These are phyloP conservation scores for Gryllus bimaculatus DNA, from an alignment of 1,140 invertebrate species.

Conservation along the genomic window DNA sequence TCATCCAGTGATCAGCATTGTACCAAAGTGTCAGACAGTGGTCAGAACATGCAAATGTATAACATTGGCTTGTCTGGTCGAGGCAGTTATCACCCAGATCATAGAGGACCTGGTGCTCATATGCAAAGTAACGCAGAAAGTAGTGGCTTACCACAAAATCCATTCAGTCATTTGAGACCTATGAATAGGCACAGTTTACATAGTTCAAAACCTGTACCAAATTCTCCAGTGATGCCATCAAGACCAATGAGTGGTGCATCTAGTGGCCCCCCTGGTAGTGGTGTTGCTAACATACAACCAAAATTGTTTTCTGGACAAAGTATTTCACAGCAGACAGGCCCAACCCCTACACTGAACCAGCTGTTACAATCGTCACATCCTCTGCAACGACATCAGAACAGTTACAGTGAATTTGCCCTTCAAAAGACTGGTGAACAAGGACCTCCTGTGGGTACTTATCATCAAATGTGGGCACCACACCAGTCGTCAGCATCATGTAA, in stretches of 20 bases:
- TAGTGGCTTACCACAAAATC: slow-evolving; percentile 22
- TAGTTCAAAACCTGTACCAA: slow-evolving; percentile 28
- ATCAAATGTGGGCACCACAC: slow-evolving; percentile 40
- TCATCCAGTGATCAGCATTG: slow-evolving; percentile 27
- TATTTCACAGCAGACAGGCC: slow-evolving; percentile 67
- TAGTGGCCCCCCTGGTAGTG: slow-evolving; percentile 29
- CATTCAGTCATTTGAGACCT: slow-evolving; percentile 23
- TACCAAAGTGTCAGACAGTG: slow-evolving; percentile 28
- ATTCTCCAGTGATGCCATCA: slow-evolving; percentile 24
- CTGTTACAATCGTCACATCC: slow-evolving; percentile 70
- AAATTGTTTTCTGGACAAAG: slow-evolving; percentile 51
- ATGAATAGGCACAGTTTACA: slow-evolving; percentile 28
- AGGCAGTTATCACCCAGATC: slow-evolving; percentile 25
- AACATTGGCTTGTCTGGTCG: slow-evolving; percentile 24
- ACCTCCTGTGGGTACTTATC: slow-evolving; percentile 23
- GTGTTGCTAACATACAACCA: slow-evolving; percentile 34
- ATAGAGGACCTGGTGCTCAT: slow-evolving; percentile 18
- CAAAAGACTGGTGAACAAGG: slow-evolving; percentile 31
- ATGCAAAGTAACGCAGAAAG: slow-evolving; percentile 23
- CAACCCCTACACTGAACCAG: slow-evolving; percentile 84
- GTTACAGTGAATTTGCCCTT: slow-evolving; percentile 37
- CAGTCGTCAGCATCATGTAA: slow-evolving; percentile 42
- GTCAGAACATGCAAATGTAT: slow-evolving; percentile 28
- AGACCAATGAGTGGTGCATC: slow-evolving; percentile 35
- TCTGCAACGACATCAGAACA: slow-evolving; percentile 43